phyloP scores from a whole-genome alignment of 2,113 vertebrate genomes.

The Platysteira castanea region DNA sequence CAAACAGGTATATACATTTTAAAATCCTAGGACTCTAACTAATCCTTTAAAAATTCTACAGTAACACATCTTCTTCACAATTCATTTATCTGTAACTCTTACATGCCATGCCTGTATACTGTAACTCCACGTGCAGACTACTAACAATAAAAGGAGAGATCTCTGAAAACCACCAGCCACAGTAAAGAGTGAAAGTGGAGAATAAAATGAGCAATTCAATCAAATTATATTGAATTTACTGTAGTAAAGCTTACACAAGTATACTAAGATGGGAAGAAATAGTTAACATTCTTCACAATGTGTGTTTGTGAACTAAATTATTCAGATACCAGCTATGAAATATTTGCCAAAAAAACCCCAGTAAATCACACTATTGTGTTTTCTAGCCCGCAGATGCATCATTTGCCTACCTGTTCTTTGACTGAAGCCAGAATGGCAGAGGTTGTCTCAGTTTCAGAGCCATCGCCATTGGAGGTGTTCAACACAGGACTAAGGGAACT shows the following conservation, averaged over 20 bases:
- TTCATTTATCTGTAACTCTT: neutral
- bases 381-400: neutral
- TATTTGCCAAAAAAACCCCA: neutral
- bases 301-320: neutral
- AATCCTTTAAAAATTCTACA: neutral
- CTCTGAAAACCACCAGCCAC: neutral
- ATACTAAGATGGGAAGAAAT: neutral
- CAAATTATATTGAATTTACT: neutral
- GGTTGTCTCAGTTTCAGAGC: constrained; percentile 91
- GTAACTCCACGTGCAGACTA: neutral
- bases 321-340: neutral
- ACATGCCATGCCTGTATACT: neutral
- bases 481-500: constrained; percentile 88
- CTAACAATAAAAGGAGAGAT: neutral
- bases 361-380: neutral
- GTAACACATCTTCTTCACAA: neutral
- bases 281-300: neutral
- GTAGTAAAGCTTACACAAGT: neutral
- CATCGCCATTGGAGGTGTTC: constrained; percentile 89
- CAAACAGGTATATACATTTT: neutral
- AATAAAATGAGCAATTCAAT: neutral
- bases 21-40: neutral
- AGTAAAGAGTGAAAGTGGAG: neutral
- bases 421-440: constrained; percentile 97
- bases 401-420: constrained; percentile 90